Conservation (phyloP, 2,888 invertebrate species). For the Campoplex capitator region DNA sequence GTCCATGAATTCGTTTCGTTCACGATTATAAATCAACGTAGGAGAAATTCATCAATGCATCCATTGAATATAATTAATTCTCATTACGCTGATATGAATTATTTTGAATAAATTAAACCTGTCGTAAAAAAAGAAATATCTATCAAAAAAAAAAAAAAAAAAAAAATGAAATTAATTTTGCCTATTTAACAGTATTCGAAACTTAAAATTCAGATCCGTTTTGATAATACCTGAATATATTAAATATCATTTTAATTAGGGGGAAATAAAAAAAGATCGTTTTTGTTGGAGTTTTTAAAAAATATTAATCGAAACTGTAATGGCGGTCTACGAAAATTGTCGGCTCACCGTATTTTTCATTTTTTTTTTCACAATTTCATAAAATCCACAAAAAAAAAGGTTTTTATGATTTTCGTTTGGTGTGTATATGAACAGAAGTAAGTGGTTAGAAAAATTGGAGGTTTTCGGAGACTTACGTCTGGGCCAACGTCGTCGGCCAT, state of each 20-base stretch:
- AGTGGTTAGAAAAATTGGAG: neutral
- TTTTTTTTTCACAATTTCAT: too few species aligned
- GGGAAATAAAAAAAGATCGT: neutral
- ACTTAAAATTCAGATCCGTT: neutral
- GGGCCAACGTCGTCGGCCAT: slow-evolving; percentile 83
- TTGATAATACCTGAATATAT: neutral
- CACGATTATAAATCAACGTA: neutral
- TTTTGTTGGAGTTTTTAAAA: neutral
- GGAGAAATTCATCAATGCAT: neutral
- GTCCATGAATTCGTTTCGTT: neutral
- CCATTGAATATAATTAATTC: neutral
- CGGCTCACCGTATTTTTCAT: neutral
- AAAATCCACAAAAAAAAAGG: neutral
- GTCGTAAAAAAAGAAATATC: neutral
- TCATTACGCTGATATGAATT: neutral
- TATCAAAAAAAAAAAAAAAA: neutral
- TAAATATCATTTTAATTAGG: neutral
- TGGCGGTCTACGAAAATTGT: neutral
- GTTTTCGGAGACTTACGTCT: slow-evolving; percentile 84
- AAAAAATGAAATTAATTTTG: neutral
- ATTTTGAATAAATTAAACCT: neutral
- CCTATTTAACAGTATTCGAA: neutral
- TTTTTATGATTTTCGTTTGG: neutral
- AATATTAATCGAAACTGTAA: neutral
- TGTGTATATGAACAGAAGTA: neutral